phyloP scores from a whole-genome alignment of 1,140 invertebrate species.

The Vanessa atalanta region DNA sequence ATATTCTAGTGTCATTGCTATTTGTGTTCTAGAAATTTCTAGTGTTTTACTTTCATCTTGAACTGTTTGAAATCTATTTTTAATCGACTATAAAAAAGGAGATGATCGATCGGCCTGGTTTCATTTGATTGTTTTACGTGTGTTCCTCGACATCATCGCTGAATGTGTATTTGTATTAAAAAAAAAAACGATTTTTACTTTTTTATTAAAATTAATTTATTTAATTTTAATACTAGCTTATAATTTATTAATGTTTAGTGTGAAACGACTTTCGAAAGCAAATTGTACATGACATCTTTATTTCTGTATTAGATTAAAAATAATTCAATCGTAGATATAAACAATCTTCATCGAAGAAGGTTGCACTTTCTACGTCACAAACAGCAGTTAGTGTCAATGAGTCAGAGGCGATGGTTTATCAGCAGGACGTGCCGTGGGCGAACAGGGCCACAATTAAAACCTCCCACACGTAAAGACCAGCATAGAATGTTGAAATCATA shows the following conservation, averaged over 20 bases:
- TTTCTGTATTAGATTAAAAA: neutral
- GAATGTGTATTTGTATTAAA: too few relatives aligned
- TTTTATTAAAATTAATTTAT: too few relatives aligned
- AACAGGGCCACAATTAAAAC: slow-evolving; percentile 47
- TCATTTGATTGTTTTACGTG: too few relatives aligned
- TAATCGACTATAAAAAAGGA: too few relatives aligned
- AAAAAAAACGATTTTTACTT: too few relatives aligned
- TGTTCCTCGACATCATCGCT: too few relatives aligned
- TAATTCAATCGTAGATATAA: slow-evolving; percentile 8
- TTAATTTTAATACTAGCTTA: too few relatives aligned
- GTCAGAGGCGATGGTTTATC: slow-evolving; percentile 44
- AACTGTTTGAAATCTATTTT: neutral
- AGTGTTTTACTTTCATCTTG: neutral
- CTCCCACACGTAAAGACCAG: slow-evolving; percentile 40
- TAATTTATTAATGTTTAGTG: neutral
- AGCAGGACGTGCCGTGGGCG: slow-evolving; percentile 42
- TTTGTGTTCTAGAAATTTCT: neutral
- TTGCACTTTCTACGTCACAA: slow-evolving; percentile 42
- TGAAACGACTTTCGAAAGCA: neutral
- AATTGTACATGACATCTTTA: slow-evolving; percentile 7
- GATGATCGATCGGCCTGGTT: too few relatives aligned
- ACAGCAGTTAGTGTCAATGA: slow-evolving; percentile 35
- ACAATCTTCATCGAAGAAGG: slow-evolving; percentile 31
- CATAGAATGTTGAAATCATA: slow-evolving; percentile 30
- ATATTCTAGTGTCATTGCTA: neutral